Base-by-base conservation (phyloP, 92 coral and sea anemone genomes). In the Porites lobata region DNA sequence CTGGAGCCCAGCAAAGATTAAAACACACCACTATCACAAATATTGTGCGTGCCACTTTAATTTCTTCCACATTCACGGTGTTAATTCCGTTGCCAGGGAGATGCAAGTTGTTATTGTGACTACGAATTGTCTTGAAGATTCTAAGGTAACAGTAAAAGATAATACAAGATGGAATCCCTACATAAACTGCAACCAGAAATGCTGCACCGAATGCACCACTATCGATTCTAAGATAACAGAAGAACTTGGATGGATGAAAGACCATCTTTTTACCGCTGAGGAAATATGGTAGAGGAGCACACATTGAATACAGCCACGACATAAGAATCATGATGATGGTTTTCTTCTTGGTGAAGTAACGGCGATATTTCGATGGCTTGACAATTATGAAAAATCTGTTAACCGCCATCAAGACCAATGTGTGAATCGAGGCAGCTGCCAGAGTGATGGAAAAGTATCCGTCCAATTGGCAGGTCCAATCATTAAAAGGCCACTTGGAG, bases 191-290 rank as follows among this genome's bases (percentile, higher is more conserved):
- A 1, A 76, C 74, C 52, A 89, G 12, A 26, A 81, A 71, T 1
- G 89, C 58, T 12, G 58, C 24, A 22, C 24, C 11, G 58, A 53
- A 53, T 53, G 58, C 7, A 53, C 58, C 58, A 12, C 58, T 53
- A 4, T 53, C 58, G 58, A 53, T 53, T 53, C 11, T 8, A 53
- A 53, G 58, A 22, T 22, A 53, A 12, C 95, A 82, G 82, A 88
- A 84, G 68, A 82, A 88, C 72, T 92, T 92, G 9, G 86, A 77
- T 4, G 95, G 95, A 78, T 85, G 84, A 52, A 92, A 92, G 6
- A 92, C 85, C 82, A 92, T 84, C 59, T 72, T 77, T 64, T 88
- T 63, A 4, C 95, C 95, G 11, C 90, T 53, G 8, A 86, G 24
- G 8, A 92, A 73, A 65, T 92, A 92, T 18, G 92, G 95, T 29